Conservation (phyloP, 2,113 vertebrate genomes). For the Chiloscyllium plagiosum region DNA sequence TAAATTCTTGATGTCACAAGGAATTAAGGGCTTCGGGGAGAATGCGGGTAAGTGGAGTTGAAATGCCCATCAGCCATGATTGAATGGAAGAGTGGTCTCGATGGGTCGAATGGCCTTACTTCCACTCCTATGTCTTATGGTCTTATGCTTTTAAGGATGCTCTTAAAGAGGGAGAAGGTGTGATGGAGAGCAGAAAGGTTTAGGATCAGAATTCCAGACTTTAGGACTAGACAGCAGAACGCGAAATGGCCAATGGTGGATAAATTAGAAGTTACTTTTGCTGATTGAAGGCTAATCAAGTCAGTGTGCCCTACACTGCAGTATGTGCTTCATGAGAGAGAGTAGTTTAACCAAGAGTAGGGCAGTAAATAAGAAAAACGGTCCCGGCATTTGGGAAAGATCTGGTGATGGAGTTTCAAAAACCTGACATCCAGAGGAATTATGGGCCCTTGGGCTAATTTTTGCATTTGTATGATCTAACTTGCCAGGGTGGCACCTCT, state of each 20-base stretch:
- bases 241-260: not conserved
- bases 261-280: not conserved
- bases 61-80: no score
- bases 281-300: not conserved
- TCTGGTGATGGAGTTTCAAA: not conserved
- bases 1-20: no score
- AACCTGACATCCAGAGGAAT: no score
- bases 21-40: no score
- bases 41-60: no score
- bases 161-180: no score
- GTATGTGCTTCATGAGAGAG: not conserved
- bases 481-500: no score
- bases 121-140: no score
- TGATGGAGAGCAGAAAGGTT: not conserved
- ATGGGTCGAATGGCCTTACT: no score
- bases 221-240: not conserved
- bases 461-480: not conserved
- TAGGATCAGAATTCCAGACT: not conserved
- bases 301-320: not conserved
- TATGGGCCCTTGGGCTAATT: no score
- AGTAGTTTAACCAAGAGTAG: not conserved
- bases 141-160: no score
- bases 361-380: not conserved
- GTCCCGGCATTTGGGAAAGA: not conserved
- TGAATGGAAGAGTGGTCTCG: no score